Conservation (phyloP, 2,113 vertebrate species). For the Calyptommatus sinebrachiatus region DNA sequence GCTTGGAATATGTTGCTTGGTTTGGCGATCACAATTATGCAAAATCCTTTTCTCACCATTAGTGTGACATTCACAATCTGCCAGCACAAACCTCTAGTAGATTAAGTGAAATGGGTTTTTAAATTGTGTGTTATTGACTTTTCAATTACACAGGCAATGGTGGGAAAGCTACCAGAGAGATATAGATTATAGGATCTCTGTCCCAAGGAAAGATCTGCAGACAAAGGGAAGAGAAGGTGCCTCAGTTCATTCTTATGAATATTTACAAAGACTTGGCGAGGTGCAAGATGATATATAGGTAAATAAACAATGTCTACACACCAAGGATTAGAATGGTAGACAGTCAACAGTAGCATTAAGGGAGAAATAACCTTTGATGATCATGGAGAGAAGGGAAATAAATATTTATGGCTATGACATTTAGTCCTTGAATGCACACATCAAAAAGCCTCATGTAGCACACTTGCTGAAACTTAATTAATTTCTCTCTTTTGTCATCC, state of each 20-base stretch:
- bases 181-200: constrained; percentile 47
- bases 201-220: constrained; percentile 40
- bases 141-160: constrained; percentile 62
- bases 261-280: background rate
- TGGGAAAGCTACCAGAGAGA: constrained; percentile 62
- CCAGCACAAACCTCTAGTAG: constrained; percentile 65
- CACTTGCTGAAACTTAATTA: constrained; percentile 7
- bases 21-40: constrained; percentile 60
- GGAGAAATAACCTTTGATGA: constrained; percentile 16
- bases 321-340: background rate
- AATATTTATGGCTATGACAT: background rate
- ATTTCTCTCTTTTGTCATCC: background rate
- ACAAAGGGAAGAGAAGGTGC: constrained; percentile 25
- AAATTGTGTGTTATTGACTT: constrained; percentile 68
- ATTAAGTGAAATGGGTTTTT: constrained; percentile 67
- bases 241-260: constrained; percentile 17
- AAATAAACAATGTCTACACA: background rate
- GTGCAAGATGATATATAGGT: background rate
- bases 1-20: constrained; percentile 44
- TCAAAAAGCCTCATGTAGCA: background rate
- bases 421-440: constrained; percentile 1
- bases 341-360: constrained; percentile 5
- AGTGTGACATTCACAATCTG: constrained; percentile 66
- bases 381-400: background rate
- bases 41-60: constrained; percentile 65